Evolutionary conservation across 2,797 vertebrate species (phyloP).

Genomic region (Sebastes taczanowskii): DNA sequence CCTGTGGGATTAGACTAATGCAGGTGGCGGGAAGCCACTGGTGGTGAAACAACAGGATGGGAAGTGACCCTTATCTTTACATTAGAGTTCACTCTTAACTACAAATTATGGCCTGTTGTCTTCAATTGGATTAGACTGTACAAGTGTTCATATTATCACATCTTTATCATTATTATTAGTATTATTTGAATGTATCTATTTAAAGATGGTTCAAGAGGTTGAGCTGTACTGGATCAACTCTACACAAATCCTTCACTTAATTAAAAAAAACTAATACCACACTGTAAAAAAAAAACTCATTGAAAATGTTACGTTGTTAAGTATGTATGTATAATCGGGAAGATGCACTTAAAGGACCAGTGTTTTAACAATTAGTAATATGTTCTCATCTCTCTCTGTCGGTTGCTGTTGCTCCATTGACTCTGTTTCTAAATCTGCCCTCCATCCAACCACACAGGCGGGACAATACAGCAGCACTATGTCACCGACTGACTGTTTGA

Average conservation of each 20-base stretch:
- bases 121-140: background rate
- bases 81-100: background rate
- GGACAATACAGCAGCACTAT: constrained; percentile 30
- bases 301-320: too few species aligned
- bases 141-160: background rate
- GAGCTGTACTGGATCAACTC: too few species aligned
- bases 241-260: too few species aligned
- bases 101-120: background rate
- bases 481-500: constrained; percentile 20
- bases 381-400: background rate
- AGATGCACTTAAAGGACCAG: too few species aligned
- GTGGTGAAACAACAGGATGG: constrained; percentile 50
- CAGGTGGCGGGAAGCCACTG: constrained; percentile 62
- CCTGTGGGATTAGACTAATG: constrained; percentile 79
- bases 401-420: constrained; percentile 14
- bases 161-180: too few species aligned
- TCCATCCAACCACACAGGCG: background rate
- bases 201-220: too few species aligned
- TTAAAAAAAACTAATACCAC: too few species aligned
- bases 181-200: too few species aligned
- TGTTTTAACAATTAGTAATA: too few species aligned
- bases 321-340: too few species aligned
- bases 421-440: constrained; percentile 35
- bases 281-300: too few species aligned
- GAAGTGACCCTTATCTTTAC: constrained; percentile 40